Conservation (phyloP, 2,888 invertebrate genomes). For the Sinohyriopsis cumingii region DNA sequence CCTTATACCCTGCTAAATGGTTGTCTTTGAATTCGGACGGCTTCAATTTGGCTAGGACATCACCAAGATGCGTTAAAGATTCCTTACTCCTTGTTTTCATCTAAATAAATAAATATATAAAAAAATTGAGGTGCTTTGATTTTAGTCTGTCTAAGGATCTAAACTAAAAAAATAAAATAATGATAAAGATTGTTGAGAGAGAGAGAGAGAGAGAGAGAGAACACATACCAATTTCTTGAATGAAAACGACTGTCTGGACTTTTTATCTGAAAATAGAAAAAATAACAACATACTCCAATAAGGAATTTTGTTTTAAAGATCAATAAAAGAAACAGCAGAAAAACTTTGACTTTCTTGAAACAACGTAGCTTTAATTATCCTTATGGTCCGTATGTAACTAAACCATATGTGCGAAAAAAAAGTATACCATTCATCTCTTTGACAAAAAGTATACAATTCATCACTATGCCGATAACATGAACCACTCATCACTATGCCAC, state of each 20-base stretch:
- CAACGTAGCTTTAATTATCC: not conserved
- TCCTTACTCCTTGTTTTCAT: constrained; percentile 74
- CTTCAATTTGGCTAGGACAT: constrained; percentile 74
- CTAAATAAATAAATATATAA: constrained; percentile 31
- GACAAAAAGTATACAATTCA: not conserved
- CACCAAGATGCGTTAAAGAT: constrained; percentile 73
- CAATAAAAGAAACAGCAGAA: not conserved
- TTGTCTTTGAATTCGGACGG: constrained; percentile 76
- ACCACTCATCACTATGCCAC: too few species aligned
- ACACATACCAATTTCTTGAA: constrained; percentile 60
- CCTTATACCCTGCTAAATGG: constrained; percentile 74
- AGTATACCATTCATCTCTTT: not conserved
- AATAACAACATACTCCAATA: not conserved
- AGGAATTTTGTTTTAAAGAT: not conserved
- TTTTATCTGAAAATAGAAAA: constrained; percentile 47
- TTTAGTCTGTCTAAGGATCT: too few species aligned
- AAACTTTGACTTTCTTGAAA: not conserved
- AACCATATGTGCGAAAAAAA: not conserved
- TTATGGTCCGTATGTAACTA: not conserved
- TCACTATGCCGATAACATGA: too few species aligned
- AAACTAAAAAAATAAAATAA: too few species aligned
- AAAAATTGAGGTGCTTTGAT: too few species aligned
- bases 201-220: not conserved
- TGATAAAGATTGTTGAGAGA: too few species aligned
- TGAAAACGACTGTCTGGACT: constrained; percentile 63